Conservation (phyloP, 2,797 vertebrate genomes). For the Protosalanx chinensis region DNA sequence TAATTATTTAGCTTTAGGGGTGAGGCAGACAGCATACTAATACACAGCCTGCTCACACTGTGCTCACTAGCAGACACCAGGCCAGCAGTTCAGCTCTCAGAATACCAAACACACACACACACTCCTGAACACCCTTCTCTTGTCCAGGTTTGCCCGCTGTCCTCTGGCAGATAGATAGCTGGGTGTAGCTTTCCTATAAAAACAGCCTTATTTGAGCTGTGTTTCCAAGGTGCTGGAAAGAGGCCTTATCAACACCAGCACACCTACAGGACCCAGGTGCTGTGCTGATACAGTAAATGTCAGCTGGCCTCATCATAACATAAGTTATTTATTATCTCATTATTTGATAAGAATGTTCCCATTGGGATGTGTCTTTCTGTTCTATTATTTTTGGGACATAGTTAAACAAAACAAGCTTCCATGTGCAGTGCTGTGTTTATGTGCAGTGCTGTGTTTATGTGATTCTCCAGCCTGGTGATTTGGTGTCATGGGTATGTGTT, state of each 20-base stretch:
- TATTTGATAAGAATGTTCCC: slow-evolving; percentile 80
- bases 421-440: too few relatives aligned
- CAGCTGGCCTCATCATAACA: slow-evolving; percentile 74
- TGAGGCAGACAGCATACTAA: slow-evolving; percentile 74
- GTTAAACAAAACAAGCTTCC: slow-evolving; percentile 69
- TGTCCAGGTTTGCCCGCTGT: slow-evolving; percentile 47
- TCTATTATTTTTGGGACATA: slow-evolving; percentile 72
- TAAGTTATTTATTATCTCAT: slow-evolving; percentile 84
- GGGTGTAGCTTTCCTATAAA: slow-evolving; percentile 72
- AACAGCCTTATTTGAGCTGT: slow-evolving; percentile 68
- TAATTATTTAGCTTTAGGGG: slow-evolving; percentile 81
- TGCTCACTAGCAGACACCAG: slow-evolving; percentile 45
- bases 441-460: slow-evolving; percentile 61
- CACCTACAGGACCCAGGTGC: slow-evolving; percentile 64
- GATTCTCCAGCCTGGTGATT: slow-evolving; percentile 64
- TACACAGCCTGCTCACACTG: slow-evolving; percentile 60
- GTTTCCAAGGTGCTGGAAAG: slow-evolving; percentile 59
- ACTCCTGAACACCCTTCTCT: slow-evolving; percentile 36
- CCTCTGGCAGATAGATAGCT: slow-evolving; percentile 67
- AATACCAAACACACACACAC: slow-evolving; percentile 19
- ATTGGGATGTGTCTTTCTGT: slow-evolving; percentile 69
- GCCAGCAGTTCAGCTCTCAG: neutral
- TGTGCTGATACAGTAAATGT: slow-evolving; percentile 73
- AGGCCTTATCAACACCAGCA: slow-evolving; percentile 71
- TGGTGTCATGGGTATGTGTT: slow-evolving; percentile 52